phyloP scores from a whole-genome alignment of 2,797 vertebrate genomes.

The Peromyscus nudipes region DNA sequence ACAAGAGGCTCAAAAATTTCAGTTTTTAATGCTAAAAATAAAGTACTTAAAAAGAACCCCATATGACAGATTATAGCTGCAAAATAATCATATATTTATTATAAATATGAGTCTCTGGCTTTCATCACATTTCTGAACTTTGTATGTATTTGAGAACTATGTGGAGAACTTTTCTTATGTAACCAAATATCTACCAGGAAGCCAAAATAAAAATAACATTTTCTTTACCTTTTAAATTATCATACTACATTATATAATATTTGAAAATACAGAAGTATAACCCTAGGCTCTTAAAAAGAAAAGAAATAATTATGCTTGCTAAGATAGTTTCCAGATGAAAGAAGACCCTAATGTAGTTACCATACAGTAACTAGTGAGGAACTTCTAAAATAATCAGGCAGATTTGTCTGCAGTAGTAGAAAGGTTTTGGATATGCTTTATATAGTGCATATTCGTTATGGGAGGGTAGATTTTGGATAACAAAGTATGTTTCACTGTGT shows the following conservation, averaged over 20 bases:
- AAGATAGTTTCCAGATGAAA: not conserved
- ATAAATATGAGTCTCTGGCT: not conserved
- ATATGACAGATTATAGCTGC: not conserved
- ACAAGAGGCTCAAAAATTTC: not conserved
- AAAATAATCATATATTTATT: not conserved
- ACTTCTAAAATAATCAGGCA: not conserved
- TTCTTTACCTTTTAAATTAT: not conserved
- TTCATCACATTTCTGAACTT: not conserved
- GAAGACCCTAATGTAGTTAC: not conserved
- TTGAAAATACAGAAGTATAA: not conserved
- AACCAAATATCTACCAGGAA: not conserved
- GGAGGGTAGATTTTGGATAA: not conserved
- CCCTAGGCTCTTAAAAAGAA: not conserved
- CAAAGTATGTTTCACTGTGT: not conserved
- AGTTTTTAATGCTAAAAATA: not conserved
- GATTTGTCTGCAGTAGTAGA: not conserved
- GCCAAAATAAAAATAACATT: not conserved
- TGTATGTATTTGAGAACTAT: not conserved
- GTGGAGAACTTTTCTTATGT: not conserved
- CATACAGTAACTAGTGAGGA: not conserved
- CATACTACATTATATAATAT: not conserved
- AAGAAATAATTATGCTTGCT: not conserved
- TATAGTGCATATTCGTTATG: not conserved
- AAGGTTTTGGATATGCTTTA: not conserved
- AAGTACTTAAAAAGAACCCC: not conserved